Percentiles rank a stretch among this genome's conserved stretches.
phyloP scores from a whole-genome alignment of 2,888 invertebrate species.

The Charanyca ferruginea region DNA sequence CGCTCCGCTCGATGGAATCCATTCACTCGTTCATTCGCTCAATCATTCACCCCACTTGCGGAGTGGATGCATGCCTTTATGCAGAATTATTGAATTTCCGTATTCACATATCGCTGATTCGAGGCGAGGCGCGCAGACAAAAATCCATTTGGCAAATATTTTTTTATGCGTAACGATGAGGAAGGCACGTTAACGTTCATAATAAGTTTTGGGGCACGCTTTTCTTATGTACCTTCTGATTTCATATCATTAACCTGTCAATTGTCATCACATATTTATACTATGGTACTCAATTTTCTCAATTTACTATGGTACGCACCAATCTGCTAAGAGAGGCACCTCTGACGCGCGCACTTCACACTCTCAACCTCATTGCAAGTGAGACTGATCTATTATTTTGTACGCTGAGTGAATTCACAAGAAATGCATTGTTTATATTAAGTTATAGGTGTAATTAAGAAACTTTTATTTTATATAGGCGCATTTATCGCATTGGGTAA shows the following conservation, averaged over 20 bases:
- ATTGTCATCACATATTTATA: too few relatives aligned
- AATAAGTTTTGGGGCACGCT: constrained; percentile 61
- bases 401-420: too few relatives aligned
- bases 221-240: constrained; percentile 51
- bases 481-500: too few relatives aligned
- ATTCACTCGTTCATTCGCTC: constrained; percentile 80
- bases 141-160: constrained; percentile 80
- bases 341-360: too few relatives aligned
- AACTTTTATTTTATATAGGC: too few relatives aligned
- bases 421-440: too few relatives aligned
- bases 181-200: constrained; percentile 59
- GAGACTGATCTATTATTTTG: too few relatives aligned
- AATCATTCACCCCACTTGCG: constrained; percentile 77
- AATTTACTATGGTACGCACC: not conserved
- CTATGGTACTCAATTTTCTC: constrained; percentile 11
- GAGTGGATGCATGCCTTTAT: constrained; percentile 83
- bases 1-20: constrained; percentile 74
- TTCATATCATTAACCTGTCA: constrained; percentile 36
- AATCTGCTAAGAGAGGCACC: too few relatives aligned
- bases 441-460: too few relatives aligned
- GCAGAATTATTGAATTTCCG: constrained; percentile 85
- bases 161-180: constrained; percentile 68
- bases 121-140: constrained; percentile 69
- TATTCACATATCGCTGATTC: constrained; percentile 74
- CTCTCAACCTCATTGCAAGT: too few relatives aligned